Conservation (phyloP, 1,140 invertebrate genomes). For the Formica exsecta region DNA sequence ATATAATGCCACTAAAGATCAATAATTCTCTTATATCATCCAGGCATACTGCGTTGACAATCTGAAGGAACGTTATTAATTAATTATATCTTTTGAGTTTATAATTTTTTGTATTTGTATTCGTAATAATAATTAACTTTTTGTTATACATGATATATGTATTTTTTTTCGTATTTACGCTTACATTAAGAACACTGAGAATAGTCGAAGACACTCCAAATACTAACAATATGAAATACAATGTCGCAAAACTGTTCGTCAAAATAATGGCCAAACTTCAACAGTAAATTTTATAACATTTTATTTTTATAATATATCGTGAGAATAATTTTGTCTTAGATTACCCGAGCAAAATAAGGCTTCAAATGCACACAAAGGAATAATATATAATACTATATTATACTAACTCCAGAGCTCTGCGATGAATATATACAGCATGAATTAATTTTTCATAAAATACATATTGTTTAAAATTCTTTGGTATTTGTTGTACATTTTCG, state of each 20-base stretch:
- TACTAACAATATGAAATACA: slow-evolving; percentile 50
- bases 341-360: background rate
- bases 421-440: slow-evolving; percentile 34
- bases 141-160: background rate
- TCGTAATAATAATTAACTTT: background rate
- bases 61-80: background rate
- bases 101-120: background rate
- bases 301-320: background rate
- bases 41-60: background rate
- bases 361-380: background rate
- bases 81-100: background rate
- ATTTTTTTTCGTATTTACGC: slow-evolving; percentile 19
- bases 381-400: background rate
- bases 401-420: slow-evolving; percentile 48
- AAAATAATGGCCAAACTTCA: slow-evolving; percentile 39
- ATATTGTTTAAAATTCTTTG: slow-evolving; percentile 17
- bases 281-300: slow-evolving; percentile 24
- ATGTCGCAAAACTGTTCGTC: slow-evolving; percentile 37
- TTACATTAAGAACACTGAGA: slow-evolving; percentile 24
- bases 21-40: background rate
- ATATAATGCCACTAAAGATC: background rate
- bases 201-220: background rate
- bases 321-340: background rate
- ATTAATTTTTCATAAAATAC: slow-evolving; percentile 28
- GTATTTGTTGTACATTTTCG: background rate